These are phyloP conservation scores for Mustela nigripes DNA, from an alignment of 2,113 vertebrate genomes.

Conservation along the genomic window DNA sequence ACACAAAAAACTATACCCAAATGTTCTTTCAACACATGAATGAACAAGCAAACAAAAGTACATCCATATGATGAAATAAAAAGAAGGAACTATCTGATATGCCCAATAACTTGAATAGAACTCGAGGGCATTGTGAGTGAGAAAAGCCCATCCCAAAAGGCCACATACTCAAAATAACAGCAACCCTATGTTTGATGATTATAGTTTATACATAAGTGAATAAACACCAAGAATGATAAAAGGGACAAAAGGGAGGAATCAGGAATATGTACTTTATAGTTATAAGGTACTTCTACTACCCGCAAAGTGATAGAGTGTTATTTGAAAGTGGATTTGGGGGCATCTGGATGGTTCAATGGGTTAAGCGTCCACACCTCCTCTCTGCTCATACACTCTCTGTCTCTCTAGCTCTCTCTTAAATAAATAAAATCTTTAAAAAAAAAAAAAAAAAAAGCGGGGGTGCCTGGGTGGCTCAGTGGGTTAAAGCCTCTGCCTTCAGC, in stretches of 20 bases:
- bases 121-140: background rate
- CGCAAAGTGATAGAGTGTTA: background rate
- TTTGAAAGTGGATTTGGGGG: background rate
- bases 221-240: background rate
- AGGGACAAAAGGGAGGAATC: background rate
- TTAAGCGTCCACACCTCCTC: too few relatives aligned
- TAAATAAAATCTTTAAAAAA: too few relatives aligned
- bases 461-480: too few relatives aligned
- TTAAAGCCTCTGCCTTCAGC: too few relatives aligned
- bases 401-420: too few relatives aligned
- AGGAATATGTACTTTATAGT: background rate
- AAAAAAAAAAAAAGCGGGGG: too few relatives aligned
- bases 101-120: background rate
- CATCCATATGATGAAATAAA: background rate
- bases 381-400: too few relatives aligned
- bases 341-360: too few relatives aligned
- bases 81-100: background rate
- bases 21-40: background rate
- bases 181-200: background rate
- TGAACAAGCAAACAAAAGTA: background rate
- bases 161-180: background rate
- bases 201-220: background rate
- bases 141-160: background rate
- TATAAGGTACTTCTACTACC: background rate
- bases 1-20: background rate